phyloP scores from a whole-genome alignment of 2,888 invertebrate species.

The Volucella zonaria region DNA sequence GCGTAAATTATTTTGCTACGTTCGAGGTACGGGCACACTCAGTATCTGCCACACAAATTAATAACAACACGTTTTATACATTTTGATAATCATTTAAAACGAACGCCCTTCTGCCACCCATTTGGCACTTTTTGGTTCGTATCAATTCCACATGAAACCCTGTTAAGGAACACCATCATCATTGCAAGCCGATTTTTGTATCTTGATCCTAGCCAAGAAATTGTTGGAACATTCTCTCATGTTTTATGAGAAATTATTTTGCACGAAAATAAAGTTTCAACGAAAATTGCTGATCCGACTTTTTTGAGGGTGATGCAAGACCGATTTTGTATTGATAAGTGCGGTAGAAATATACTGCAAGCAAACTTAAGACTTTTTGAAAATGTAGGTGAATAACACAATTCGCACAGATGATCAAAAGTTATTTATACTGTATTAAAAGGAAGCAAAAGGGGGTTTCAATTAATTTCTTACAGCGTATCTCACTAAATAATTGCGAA shows the following conservation, averaged over 20 bases:
- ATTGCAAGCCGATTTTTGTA: constrained; percentile 49
- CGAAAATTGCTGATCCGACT: constrained; percentile 43
- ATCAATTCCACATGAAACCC: constrained; percentile 35
- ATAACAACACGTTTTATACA: constrained; percentile 70
- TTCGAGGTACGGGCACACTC: constrained; percentile 30
- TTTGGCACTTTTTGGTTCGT: constrained; percentile 46
- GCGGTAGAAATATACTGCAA: constrained; percentile 27
- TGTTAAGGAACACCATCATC: constrained; percentile 30
- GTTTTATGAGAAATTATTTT: constrained; percentile 57
- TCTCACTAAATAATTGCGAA: too few species aligned
- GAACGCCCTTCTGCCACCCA: constrained; percentile 64
- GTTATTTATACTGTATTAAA: not conserved
- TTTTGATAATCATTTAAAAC: constrained; percentile 68
- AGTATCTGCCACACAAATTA: constrained; percentile 60
- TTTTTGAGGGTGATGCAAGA: constrained; percentile 37
- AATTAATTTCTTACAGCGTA: too few species aligned
- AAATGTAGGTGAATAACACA: not conserved
- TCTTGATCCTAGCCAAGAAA: constrained; percentile 57
- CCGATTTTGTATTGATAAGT: constrained; percentile 39
- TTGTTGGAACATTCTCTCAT: constrained; percentile 60
- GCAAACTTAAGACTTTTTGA: constrained; percentile 31
- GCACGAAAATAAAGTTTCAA: constrained; percentile 56
- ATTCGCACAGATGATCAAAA: not conserved
- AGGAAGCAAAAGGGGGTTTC: not conserved
- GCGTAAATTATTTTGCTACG: constrained; percentile 56